Conservation (phyloP, 23 tunicate species). For the Halocynthia roretzi region DNA sequence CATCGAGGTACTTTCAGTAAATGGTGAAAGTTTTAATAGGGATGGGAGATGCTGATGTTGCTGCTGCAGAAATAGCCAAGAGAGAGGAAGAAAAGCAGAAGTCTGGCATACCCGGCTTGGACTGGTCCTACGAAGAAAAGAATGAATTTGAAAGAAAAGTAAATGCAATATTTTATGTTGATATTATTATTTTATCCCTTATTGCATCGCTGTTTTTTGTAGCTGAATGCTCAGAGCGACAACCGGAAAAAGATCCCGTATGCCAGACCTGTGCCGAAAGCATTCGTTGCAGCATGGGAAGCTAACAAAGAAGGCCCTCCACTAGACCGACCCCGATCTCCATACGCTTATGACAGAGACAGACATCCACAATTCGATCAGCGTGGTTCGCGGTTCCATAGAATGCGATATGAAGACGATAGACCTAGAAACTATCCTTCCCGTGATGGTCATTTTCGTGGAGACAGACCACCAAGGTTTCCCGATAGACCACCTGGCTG, state of each 20-base stretch:
- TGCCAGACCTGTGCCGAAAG: constrained; percentile 91
- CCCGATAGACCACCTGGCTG: constrained; percentile 28
- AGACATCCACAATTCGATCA: not conserved
- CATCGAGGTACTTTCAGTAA: too few relatives aligned
- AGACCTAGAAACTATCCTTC: constrained; percentile 15
- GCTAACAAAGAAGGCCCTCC: constrained; percentile 75
- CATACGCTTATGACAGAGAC: constrained; percentile 2
- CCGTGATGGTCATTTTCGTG: constrained; percentile 15
- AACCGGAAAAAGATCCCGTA: constrained; percentile 73
- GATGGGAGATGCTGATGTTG: constrained; percentile 83
- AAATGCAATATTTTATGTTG: not conserved
- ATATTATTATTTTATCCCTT: not conserved
- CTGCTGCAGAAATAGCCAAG: constrained; percentile 72
- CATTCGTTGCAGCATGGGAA: constrained; percentile 96
- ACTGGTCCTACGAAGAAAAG: constrained; percentile 85
- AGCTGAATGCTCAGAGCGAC: constrained; percentile 34
- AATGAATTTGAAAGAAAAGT: constrained; percentile 88
- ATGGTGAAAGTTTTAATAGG: constrained; percentile 21
- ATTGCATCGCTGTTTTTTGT: not conserved
- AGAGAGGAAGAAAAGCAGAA: constrained; percentile 62
- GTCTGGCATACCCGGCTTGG: constrained; percentile 83
- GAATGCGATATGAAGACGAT: not conserved
- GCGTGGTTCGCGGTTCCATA: not conserved
- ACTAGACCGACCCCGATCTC: constrained; percentile 42
- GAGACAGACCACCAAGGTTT: too few relatives aligned